Evolutionary conservation across 1,140 invertebrate genomes (phyloP).

Genomic region (Philotrypesis tridentata): DNA sequence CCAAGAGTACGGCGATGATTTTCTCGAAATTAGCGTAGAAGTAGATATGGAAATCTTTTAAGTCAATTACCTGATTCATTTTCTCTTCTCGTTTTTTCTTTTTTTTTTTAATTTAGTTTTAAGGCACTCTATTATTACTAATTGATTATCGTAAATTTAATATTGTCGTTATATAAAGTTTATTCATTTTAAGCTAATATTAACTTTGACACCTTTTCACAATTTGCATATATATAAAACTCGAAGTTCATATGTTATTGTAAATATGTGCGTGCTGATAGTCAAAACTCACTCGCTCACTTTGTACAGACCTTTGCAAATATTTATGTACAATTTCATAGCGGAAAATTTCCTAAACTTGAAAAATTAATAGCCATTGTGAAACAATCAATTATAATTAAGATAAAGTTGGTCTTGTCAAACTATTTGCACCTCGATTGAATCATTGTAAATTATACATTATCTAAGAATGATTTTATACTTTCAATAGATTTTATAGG

Average conservation of each 20-base stretch:
- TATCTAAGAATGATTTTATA: slow-evolving; percentile 41
- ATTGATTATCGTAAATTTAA: slow-evolving; percentile 27
- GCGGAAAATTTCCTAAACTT: slow-evolving; percentile 22
- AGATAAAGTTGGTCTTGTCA: slow-evolving; percentile 35
- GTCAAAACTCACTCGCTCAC: slow-evolving; percentile 20
- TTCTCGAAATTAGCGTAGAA: slow-evolving; percentile 80
- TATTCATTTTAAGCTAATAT: slow-evolving; percentile 13
- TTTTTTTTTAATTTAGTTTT: slow-evolving; percentile 27
- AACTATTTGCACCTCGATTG: slow-evolving; percentile 24
- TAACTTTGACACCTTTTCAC: slow-evolving; percentile 26
- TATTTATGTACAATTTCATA: slow-evolving; percentile 46
- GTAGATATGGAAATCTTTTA: slow-evolving; percentile 85
- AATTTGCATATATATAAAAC: slow-evolving; percentile 6
- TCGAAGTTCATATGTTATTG: slow-evolving; percentile 37
- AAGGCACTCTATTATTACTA: slow-evolving; percentile 28
- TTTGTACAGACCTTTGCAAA: slow-evolving; percentile 48
- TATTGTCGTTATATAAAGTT: slow-evolving; percentile 14
- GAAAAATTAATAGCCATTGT: slow-evolving; percentile 21
- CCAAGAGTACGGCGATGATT: slow-evolving; percentile 77
- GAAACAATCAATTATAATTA: slow-evolving; percentile 34
- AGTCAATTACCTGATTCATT: slow-evolving; percentile 52
- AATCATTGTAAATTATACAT: slow-evolving; percentile 44
- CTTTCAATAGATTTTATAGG: slow-evolving; percentile 45
- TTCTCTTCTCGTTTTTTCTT: slow-evolving; percentile 30
- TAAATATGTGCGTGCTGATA: slow-evolving; percentile 44